Base-by-base conservation (phyloP, 2,113 vertebrate species). In the Otus sunia region DNA sequence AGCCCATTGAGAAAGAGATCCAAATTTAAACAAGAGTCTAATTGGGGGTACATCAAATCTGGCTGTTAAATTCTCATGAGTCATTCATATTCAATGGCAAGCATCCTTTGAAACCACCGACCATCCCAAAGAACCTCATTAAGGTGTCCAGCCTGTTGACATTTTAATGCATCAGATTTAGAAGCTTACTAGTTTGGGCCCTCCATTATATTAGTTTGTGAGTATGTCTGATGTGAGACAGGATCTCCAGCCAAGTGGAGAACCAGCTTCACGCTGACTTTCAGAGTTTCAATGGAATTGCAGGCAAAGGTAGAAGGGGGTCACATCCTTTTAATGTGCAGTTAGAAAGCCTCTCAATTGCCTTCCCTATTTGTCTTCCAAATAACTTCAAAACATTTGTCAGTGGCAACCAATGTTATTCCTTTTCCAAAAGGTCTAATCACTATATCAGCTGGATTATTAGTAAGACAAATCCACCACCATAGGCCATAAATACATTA, bases 11-110 rank as follows among this genome's bases (percentile, higher is more conserved):
- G 47, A 49, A 58, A 62, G 12, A 58, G 22, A 68, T 5, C 11
- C 15, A n/a, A 86, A 80, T 10, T 6, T 60, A 68, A 63, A 39
- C 1, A 22, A 80, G 43, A 59, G 11, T 20, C 21, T 55, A 23
- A 34, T 0, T 71, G 3, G 6, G 8, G 2, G 4, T 25, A 53
- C 6, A 10, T 27, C 4, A n/a, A 73, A 75, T 27, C 4, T 41
- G 55, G 49, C 12, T 18, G 14, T 43, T 45, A 56, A 82, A 56
- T 22, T 3, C 2, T 85, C 1, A 1, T 12, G 11, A 78, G 22
- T 30, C 16, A 49, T 55, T 75, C 32, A 12, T 7, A 4, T 41
- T 94, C n/a, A 78, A 41, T 30, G 34, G 22, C 5, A 94, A 75
- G 11, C 39, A 68, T 20, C 15, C 39, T 64, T 45, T 69, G 45